These are phyloP conservation scores for Odontamblyopus lacepedii DNA, from an alignment of 2,797 vertebrate species.

Conservation along the genomic window DNA sequence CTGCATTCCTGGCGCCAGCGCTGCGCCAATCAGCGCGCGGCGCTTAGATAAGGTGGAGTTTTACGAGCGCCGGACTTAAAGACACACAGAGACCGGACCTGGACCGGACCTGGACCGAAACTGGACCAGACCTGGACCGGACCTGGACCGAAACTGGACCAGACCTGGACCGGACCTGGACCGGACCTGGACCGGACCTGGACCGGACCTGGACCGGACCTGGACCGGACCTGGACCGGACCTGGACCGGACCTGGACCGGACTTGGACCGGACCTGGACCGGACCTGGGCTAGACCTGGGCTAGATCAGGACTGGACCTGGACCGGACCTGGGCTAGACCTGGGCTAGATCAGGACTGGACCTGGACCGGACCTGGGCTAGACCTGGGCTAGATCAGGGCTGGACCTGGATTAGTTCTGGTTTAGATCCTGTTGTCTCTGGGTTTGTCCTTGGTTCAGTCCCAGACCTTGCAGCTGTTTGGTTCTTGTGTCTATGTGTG, in stretches of 20 bases:
- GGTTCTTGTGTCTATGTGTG: too few species aligned
- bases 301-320: too few species aligned
- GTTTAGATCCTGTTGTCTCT: too few species aligned
- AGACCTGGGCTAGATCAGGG: not conserved
- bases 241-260: not conserved
- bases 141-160: not conserved
- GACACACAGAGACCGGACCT: not conserved
- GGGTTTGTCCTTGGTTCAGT: too few species aligned
- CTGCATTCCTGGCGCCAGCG: slow-evolving; percentile 9
- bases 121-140: too few species aligned
- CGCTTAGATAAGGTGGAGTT: not conserved
- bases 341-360: not conserved
- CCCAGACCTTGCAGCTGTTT: too few species aligned
- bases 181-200: not conserved
- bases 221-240: too few species aligned
- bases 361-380: not conserved
- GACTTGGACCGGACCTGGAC: not conserved
- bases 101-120: not conserved
- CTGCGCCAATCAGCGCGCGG: not conserved
- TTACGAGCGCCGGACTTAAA: not conserved
- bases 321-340: too few species aligned
- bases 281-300: too few species aligned
- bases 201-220: too few species aligned
- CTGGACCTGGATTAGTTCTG: too few species aligned
- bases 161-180: too few species aligned